Evolutionary conservation across 2,888 invertebrate species (phyloP).

Genomic region (Carterocephalus palaemon): DNA sequence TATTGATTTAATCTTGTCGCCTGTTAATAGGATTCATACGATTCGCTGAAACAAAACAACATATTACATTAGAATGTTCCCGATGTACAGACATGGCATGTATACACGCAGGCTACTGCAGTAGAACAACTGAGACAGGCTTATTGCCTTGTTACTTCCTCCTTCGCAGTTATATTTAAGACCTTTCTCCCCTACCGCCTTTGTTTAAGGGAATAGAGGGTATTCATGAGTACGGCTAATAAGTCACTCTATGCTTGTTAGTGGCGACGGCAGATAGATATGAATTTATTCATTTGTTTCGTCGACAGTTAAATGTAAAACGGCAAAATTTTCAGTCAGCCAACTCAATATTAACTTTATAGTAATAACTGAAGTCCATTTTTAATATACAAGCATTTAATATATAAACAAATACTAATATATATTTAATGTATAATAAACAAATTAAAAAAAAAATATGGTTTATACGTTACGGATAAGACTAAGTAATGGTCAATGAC

Average conservation of each 20-base stretch:
- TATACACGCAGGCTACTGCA: slow-evolving; percentile 12
- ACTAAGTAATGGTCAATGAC: too few relatives aligned
- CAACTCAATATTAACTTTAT: too few relatives aligned
- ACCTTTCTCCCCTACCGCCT: slow-evolving; percentile 22
- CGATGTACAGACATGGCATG: slow-evolving; percentile 6
- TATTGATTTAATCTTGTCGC: too few relatives aligned
- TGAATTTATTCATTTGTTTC: slow-evolving; percentile 4
- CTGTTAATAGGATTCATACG: too few relatives aligned
- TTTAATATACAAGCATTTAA: too few relatives aligned
- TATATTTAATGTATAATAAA: too few relatives aligned
- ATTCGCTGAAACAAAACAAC: slow-evolving; percentile 10
- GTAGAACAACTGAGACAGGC: slow-evolving; percentile 17
- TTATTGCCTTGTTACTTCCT: slow-evolving; percentile 25
- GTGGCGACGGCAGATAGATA: slow-evolving; percentile 11
- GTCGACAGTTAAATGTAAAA: slow-evolving; percentile 2
- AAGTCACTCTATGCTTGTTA: slow-evolving; percentile 22
- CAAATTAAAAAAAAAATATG: too few relatives aligned
- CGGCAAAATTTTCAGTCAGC: too few relatives aligned
- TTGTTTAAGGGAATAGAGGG: slow-evolving; percentile 22
- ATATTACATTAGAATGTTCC: slow-evolving; percentile 12
- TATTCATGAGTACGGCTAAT: slow-evolving; percentile 24
- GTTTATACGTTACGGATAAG: too few relatives aligned
- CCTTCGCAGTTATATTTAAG: slow-evolving; percentile 23
- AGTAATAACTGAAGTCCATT: too few relatives aligned
- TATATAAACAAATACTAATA: too few relatives aligned